Evolutionary conservation across 2,888 invertebrate species (phyloP).

Genomic region (Dasypolia templi): DNA sequence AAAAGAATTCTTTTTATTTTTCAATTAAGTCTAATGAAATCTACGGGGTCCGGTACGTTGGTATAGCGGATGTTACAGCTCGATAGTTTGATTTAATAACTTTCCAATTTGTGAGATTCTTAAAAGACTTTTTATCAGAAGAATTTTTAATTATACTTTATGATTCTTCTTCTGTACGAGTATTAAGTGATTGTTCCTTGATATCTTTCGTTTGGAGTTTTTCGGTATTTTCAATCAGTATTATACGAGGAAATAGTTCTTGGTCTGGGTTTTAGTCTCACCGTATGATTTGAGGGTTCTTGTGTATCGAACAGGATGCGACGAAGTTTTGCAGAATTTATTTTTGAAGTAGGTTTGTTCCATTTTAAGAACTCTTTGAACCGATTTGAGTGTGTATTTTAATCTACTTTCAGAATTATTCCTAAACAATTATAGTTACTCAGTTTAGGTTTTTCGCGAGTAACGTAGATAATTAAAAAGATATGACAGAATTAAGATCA

Average conservation of each 20-base stretch:
- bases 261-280: conserved; percentile 30
- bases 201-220: conserved; percentile 15
- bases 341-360: conserved; percentile 37
- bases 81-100: conserved; percentile 68
- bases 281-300: conserved; percentile 36
- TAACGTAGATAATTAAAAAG: no score
- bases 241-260: conserved; percentile 35
- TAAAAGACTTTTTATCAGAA: conserved; percentile 48
- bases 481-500: no score
- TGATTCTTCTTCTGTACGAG: conserved; percentile 44
- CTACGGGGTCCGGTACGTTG: conserved; percentile 68
- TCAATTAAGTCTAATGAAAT: conserved; percentile 86
- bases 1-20: conserved; percentile 85
- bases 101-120: conserved; percentile 62
- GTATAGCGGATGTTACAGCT: conserved; percentile 67
- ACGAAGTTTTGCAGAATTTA: conserved; percentile 29
- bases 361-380: conserved; percentile 15
- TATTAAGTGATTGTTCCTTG: conserved; percentile 46
- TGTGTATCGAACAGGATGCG: conserved; percentile 22
- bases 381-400: neutral
- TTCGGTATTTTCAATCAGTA: conserved; percentile 41
- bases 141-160: conserved; percentile 62
- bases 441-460: neutral
- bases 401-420: neutral
- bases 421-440: no score